Evolutionary conservation across 2,888 invertebrate genomes (phyloP).

Genomic region (Onthophagus sagittarius): DNA sequence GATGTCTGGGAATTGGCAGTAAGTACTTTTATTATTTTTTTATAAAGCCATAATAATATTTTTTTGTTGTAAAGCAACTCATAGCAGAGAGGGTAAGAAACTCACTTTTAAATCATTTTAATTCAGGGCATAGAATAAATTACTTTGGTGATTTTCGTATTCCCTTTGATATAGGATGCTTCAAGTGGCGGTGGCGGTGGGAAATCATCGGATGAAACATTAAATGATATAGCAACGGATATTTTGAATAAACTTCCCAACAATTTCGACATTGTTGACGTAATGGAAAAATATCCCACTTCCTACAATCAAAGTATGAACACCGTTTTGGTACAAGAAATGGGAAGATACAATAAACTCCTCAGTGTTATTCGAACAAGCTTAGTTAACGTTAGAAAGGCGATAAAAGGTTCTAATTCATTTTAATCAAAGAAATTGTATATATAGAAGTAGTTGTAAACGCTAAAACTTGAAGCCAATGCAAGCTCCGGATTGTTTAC

Average conservation of each 20-base stretch:
- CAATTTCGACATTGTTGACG: conserved; percentile 63
- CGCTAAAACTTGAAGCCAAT: too few species aligned
- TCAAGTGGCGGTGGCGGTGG: conserved; percentile 57
- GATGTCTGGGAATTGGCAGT: conserved; percentile 50
- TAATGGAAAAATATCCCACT: conserved; percentile 70
- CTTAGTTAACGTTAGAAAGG: conserved; percentile 74
- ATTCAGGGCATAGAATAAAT: conserved; percentile 17
- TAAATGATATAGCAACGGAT: conserved; percentile 74
- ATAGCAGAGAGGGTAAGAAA: conserved; percentile 3
- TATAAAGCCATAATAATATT: conserved; percentile 15
- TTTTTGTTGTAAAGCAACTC: neutral
- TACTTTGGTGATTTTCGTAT: conserved; percentile 3
- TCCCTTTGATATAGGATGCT: conserved; percentile 54
- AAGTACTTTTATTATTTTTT: conserved; percentile 25
- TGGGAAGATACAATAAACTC: conserved; percentile 74
- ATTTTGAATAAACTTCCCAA: conserved; percentile 72
- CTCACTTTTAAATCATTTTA: conserved; percentile 32
- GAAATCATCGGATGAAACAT: conserved; percentile 73
- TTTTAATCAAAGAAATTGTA: too few species aligned
- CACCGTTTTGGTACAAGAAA: conserved; percentile 86
- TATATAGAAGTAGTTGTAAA: too few species aligned
- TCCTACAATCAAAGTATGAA: conserved; percentile 87
- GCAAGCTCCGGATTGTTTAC: too few species aligned
- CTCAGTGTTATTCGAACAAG: conserved; percentile 70
- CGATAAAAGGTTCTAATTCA: conserved; percentile 73